Evolutionary conservation across 2,888 invertebrate genomes (phyloP), one percentile per base, ranked within the genome.

Genomic region (Monoplex corrugatus): DNA sequence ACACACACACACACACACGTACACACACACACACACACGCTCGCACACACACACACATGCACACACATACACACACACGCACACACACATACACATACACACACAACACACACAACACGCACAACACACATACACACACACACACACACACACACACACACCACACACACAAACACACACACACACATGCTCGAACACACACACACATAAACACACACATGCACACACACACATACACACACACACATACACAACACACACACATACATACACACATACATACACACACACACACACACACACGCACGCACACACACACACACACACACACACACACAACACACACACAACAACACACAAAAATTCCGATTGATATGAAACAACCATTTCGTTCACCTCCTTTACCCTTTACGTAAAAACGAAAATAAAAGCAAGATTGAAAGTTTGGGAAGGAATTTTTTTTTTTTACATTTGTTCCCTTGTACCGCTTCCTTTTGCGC

Each of bases 1-100:
- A 23, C 63, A 0, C 63, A 6, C 23, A 5, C 19, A 5, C 28
- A n/a, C 28, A 6, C 63, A 19, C 38, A 16, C 75, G 72, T 35
- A 8, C 72, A 2, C 72, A 35, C 72, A 35, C 72, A 72, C 72
- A 72, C 72, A 72, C 72, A 72, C 72, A 72, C 72, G 35, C 72
- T 35, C 72, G 35, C 72, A 72, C 72, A 72, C 72, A 72, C 72
- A 72, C 72, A 35, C 32, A 38, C 72, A 38, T 35, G 35, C 32
- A 72, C 72, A 72, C 32, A 32, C 72, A 72, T 1, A 16, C 72
- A 32, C 72, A 16, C 72, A 50, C 50, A 50, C 50, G 16, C 50
- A 50, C 50, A 50, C 50, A 50, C 50, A 50, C 50, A 50, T 16
- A 50, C 50, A 50, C 50, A 50, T 16, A 50, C 50, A 50, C 50